Base-by-base conservation (phyloP, 2,113 vertebrate species). In the Lophochroa leadbeateri region DNA sequence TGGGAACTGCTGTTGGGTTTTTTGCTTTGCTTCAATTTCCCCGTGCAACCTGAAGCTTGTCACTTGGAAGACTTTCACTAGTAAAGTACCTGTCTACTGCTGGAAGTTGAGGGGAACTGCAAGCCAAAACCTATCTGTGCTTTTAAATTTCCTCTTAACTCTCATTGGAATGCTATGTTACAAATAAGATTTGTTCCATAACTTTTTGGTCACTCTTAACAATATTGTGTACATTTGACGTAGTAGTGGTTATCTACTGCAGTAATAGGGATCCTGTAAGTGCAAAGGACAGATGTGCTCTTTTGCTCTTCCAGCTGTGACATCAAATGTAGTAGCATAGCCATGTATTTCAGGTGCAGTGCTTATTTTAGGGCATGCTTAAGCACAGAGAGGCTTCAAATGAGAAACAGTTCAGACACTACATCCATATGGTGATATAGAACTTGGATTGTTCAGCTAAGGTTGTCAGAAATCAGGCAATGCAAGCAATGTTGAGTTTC, bases 11-110 rank as follows among this genome's bases (percentile, higher is more conserved):
- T 57, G 18, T 10, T 65, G 31, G 18, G 3, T 84, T 68, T 88
- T 67, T 55, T 60, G 15, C 52, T 93, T 74, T 82, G 13, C 43
- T 50, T 14, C 33, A 69, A 55, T 35, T 39, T 31, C 16, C 7
- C 31, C 27, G 14, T 29, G 19, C 7, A 4, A 3, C n/a, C n/a
- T 78, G 29, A 35, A 74, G n/a, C 29, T 49, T 82, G 7, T 57
- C 33, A 31, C 52, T 79, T 88, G 21, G 24, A 68, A 58, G 24
- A 15, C 41, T 79, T 85, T 44, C 21, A 2, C 8, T 25, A 2
- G 2, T n/a, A 1, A 63, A 60, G 15, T 71, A 33, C 28, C 5
- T 24, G 0, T 1, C 2, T 50, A 4, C 21, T 18, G 29, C 23
- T 93, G 82, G 67, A 58, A 74, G n/a, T 19, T 80, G 19, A 37